These are phyloP conservation scores for Tolmerus cingulatus DNA, from an alignment of 2,888 invertebrate species.

Conservation along the genomic window DNA sequence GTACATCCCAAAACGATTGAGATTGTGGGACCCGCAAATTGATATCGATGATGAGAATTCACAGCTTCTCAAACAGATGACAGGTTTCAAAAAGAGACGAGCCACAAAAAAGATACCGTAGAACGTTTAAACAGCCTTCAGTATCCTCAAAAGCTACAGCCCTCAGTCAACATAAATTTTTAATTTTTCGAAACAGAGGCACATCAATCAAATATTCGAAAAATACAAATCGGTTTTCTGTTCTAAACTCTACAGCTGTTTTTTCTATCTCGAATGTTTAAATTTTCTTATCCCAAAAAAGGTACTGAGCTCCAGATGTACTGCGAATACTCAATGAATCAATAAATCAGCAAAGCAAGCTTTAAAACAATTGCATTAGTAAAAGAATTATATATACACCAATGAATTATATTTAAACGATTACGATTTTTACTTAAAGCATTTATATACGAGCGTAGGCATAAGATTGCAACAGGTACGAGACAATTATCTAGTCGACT, in stretches of 20 bases:
- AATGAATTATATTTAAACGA: conserved; percentile 11
- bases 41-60: conserved; percentile 76
- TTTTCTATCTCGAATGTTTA: conserved; percentile 5
- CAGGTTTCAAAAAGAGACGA: conserved; percentile 69
- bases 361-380: conserved; percentile 35
- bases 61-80: conserved; percentile 72
- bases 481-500: background rate
- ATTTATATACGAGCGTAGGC: conserved; percentile 24
- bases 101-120: conserved; percentile 54
- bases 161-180: background rate
- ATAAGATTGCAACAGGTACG: background rate
- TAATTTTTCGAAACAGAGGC: background rate
- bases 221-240: background rate
- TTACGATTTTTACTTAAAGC: conserved; percentile 26
- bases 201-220: background rate
- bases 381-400: conserved; percentile 27
- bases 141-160: background rate
- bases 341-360: conserved; percentile 31
- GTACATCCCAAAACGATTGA: conserved; percentile 72
- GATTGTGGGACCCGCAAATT: conserved; percentile 71
- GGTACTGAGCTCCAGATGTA: conserved; percentile 13
- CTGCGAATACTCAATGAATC: conserved; percentile 1
- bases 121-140: background rate
- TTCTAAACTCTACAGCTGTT: background rate
- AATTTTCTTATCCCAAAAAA: background rate